These are phyloP conservation scores for Saccopteryx bilineata DNA, from an alignment of 2,113 vertebrate genomes.

Conservation along the genomic window DNA sequence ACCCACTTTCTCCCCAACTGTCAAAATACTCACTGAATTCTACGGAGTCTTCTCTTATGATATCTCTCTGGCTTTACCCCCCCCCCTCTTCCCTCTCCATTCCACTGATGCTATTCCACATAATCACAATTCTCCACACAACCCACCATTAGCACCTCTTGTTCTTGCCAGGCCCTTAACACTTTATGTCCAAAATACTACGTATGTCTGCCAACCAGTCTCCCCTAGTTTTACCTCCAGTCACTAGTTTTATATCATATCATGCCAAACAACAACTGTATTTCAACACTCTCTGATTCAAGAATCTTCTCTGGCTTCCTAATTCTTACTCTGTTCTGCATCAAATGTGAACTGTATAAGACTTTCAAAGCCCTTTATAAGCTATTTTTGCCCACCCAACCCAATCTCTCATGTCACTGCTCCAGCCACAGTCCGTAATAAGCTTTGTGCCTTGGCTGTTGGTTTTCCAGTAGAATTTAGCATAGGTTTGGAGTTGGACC, in stretches of 20 bases:
- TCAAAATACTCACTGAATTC: neutral
- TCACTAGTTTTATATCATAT: slow-evolving; percentile 6
- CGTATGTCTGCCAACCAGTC: neutral
- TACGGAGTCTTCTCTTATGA: neutral
- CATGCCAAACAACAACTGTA: slow-evolving; percentile 4
- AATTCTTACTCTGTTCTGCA: neutral
- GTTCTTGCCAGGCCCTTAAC: slow-evolving; percentile 44
- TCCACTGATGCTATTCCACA: slow-evolving; percentile 21
- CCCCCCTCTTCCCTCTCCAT: neutral
- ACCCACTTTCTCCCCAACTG: neutral
- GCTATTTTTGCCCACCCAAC: neutral
- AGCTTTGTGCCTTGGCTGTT: slow-evolving; percentile 8
- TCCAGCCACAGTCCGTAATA: neutral
- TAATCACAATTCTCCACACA: neutral
- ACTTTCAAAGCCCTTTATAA: neutral
- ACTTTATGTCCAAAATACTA: slow-evolving; percentile 1
- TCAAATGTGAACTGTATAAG: slow-evolving; percentile 2
- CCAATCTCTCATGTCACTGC: neutral
- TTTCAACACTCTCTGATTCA: neutral
- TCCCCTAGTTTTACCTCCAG: neutral
- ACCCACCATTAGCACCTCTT: neutral
- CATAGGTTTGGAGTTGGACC: neutral
- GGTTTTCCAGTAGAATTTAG: slow-evolving; percentile 43
- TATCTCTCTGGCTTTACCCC: neutral
- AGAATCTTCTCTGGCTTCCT: slow-evolving; percentile 9